Base-by-base conservation (phyloP, 2,888 invertebrate genomes). In the Drosophila acutilabella region DNA sequence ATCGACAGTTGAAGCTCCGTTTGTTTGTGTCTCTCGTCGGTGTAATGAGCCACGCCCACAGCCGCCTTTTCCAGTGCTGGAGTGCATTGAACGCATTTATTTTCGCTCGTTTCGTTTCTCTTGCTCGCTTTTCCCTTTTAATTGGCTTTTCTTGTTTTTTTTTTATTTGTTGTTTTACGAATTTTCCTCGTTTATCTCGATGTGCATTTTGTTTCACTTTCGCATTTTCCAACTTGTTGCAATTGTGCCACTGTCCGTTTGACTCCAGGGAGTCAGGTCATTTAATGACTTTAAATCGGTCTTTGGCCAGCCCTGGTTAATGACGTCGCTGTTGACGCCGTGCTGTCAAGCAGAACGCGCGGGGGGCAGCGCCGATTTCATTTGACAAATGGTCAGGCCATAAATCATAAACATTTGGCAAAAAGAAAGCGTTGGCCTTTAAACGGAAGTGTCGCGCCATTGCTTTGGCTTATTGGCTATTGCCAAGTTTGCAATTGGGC, bases 51-150 rank as follows among this genome's bases (percentile, higher is more conserved):
- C 70, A 64, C 75, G 73, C 75, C 75, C 14, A 54, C 18, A 58
- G 40, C 8, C 47, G 56, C 45, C 23, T 38, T 42, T 20, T 44
- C 18, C 48, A 64, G 58, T 36, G 33, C 41, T 16, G 16, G 11
- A 18, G 82, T 85, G 88, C 82, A 83, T 77, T 83, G 88, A 88
- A 83, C 82, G 82, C 88, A 79, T 74, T 81, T 79, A 66, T 36
- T 65, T 71, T 7, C n/a, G 60, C 60, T 47, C 36, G 36, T 33
- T 33, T 33, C 60, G 53, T 68, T 64, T 78, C 53, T 78, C 69
- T 71, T 65, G 68, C 23, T 86, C 69, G 80, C 78, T 86, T 81
- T 81, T 81, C 71, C 71, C 51, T 80, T 88, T 77, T 80, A 83
- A 81, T 81, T 87, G 84, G 67, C 64, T 60, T 82, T 76, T 81